phyloP scores from a whole-genome alignment of 2,888 invertebrate species.

The Lasioglossum lativentre region DNA sequence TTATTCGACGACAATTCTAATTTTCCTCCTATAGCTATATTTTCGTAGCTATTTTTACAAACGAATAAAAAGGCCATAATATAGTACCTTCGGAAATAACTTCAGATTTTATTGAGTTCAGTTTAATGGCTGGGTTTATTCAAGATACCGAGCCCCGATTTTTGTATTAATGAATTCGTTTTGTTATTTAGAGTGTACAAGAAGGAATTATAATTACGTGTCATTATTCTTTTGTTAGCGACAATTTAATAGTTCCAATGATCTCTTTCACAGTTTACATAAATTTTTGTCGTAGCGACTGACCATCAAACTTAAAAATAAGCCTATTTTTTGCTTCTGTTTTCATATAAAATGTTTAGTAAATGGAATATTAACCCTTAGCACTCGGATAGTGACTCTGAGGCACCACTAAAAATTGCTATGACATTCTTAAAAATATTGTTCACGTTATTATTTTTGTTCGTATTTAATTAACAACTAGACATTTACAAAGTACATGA shows the following conservation, averaged over 20 bases:
- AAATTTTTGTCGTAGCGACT: not conserved
- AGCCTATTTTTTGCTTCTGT: too few species aligned
- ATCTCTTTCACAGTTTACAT: too few species aligned
- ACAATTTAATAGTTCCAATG: not conserved
- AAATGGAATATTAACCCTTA: too few species aligned
- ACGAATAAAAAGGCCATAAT: not conserved
- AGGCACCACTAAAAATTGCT: too few species aligned
- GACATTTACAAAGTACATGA: too few species aligned
- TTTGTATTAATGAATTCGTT: not conserved
- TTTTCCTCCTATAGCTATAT: not conserved
- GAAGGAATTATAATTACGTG: not conserved
- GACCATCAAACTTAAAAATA: too few species aligned
- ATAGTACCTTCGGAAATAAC: not conserved
- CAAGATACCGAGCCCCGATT: not conserved
- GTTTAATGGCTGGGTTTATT: not conserved
- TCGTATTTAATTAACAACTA: too few species aligned
- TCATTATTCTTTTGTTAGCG: not conserved
- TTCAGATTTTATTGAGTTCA: not conserved
- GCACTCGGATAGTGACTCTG: too few species aligned
- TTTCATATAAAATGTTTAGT: too few species aligned
- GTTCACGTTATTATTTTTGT: too few species aligned
- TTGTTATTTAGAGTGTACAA: not conserved
- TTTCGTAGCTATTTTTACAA: not conserved
- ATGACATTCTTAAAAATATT: too few species aligned
- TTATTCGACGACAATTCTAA: constrained; percentile 23